phyloP scores from a whole-genome alignment of 2,888 invertebrate genomes.

The Drosophila acutilabella region DNA sequence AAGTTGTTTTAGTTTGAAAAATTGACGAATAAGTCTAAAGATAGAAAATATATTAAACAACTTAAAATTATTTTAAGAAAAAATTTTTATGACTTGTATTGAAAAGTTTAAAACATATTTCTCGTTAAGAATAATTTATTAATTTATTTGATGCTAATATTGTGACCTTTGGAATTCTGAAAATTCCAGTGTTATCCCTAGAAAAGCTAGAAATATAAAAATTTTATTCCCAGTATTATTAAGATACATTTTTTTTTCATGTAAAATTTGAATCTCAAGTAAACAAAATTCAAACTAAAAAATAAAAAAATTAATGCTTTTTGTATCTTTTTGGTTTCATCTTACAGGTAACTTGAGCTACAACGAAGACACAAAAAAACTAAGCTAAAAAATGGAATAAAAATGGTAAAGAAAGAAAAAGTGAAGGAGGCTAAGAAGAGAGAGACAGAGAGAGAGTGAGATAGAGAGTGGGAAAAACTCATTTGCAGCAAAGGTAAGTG shows the following conservation, averaged over 20 bases:
- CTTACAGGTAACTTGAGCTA: conserved; percentile 52
- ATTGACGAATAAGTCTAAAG: no score
- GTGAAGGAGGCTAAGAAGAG: background rate
- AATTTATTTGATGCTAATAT: no score
- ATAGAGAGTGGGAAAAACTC: conserved; percentile 20
- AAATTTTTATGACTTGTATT: no score
- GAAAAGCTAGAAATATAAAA: no score
- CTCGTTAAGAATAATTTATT: no score
- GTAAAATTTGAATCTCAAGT: background rate
- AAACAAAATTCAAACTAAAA: conserved; percentile 8
- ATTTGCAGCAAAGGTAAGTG: conserved; percentile 52
- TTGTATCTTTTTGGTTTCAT: conserved; percentile 14
- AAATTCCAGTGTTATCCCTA: no score
- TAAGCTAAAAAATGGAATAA: conserved; percentile 6
- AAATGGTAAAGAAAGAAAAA: background rate
- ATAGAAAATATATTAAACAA: no score
- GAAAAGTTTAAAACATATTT: no score
- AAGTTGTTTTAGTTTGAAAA: no score
- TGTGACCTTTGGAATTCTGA: no score
- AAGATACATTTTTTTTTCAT: background rate
- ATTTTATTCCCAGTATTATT: no score
- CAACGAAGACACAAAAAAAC: background rate
- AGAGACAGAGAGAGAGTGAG: background rate
- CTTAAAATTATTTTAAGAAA: no score
- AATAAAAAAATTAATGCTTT: conserved; percentile 16